phyloP scores from a whole-genome alignment of 2,797 vertebrate genomes.

The Danio albolineatus region DNA sequence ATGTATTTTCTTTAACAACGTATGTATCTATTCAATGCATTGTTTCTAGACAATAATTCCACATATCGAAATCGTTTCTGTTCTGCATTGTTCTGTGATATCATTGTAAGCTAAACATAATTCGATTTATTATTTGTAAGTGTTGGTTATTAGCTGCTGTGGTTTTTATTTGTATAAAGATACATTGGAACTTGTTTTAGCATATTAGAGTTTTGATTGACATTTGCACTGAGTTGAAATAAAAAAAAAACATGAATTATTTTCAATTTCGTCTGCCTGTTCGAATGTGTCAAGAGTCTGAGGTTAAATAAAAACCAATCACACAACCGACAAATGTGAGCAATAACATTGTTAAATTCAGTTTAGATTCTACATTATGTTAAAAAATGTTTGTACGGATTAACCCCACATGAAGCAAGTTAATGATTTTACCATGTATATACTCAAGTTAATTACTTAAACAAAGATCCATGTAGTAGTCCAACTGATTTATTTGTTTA shows the following conservation, averaged over 20 bases:
- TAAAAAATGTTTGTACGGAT: constrained; percentile 7
- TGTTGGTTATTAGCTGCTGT: neutral
- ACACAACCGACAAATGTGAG: neutral
- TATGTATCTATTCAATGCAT: neutral
- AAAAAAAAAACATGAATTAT: neutral
- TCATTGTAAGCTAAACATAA: neutral
- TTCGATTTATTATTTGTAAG: neutral
- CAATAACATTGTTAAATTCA: constrained; percentile 7
- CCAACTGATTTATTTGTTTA: constrained; percentile 58
- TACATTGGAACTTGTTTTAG: neutral
- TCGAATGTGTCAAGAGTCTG: neutral
- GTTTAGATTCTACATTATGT: constrained; percentile 12
- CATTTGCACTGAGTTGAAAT: neutral
- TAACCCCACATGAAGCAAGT: constrained; percentile 54
- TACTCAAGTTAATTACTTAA: constrained; percentile 63
- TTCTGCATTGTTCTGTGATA: neutral
- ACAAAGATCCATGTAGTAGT: constrained; percentile 56
- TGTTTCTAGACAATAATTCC: neutral
- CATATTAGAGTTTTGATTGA: neutral
- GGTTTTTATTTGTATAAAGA: neutral
- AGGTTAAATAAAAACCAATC: neutral
- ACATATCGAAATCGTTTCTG: neutral
- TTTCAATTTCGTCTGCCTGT: neutral
- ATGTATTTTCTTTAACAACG: neutral
- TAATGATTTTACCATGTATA: constrained; percentile 62